Evolutionary conservation across 2,113 vertebrate genomes (phyloP).

Genomic region (Siniperca knerii): DNA sequence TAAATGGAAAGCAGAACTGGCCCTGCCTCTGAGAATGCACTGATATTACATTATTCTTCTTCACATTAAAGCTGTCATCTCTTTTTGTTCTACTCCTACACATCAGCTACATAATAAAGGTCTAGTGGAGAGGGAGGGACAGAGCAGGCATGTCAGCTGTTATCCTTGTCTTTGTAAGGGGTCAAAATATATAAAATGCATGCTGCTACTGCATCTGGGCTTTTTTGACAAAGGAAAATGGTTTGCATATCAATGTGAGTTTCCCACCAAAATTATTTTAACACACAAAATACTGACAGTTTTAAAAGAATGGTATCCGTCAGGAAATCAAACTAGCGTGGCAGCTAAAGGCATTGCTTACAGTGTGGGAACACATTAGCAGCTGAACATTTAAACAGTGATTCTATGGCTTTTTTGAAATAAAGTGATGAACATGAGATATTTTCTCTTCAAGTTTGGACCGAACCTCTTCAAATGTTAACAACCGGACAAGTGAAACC

Average conservation of each 20-base stretch:
- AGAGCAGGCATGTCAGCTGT: conserved; percentile 69
- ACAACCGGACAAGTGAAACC: conserved; percentile 67
- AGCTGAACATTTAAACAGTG: neutral
- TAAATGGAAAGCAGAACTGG: conserved; percentile 46
- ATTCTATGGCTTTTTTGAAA: neutral
- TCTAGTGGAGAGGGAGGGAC: conserved; percentile 51
- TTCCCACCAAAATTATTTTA: neutral
- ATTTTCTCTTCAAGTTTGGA: neutral
- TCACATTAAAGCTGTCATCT: conserved; percentile 69
- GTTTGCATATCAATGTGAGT: conserved; percentile 9
- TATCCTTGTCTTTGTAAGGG: conserved; percentile 60
- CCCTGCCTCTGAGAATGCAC: conserved; percentile 11
- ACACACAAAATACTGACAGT: neutral
- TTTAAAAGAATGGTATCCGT: neutral
- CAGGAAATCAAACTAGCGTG: neutral
- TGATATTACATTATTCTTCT: conserved; percentile 58
- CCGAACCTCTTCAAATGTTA: conserved; percentile 44
- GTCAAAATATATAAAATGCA: conserved; percentile 31
- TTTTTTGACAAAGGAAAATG: conserved; percentile 11
- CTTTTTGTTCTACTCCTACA: conserved; percentile 57
- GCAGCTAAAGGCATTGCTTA: conserved; percentile 11
- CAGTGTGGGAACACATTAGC: neutral
- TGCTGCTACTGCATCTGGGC: neutral
- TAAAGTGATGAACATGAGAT: neutral
- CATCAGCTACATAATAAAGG: conserved; percentile 51